Base-by-base conservation (phyloP, 2,888 invertebrate species). In the Himalopsyche tibetana region DNA sequence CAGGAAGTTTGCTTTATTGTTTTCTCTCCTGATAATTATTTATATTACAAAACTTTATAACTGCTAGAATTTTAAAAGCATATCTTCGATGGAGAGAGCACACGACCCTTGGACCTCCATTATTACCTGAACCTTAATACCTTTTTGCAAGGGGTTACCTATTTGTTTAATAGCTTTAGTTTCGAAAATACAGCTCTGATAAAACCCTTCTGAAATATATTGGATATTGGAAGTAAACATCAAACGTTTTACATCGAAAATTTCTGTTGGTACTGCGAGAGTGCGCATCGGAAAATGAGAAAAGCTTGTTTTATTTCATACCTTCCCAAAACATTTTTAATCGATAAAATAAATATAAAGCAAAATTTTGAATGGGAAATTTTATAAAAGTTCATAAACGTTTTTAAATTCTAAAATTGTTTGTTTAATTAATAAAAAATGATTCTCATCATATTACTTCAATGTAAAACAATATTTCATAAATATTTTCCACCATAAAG, bases 91-190 rank as follows among this genome's bases (percentile, higher is more conserved):
- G 28, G 8, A 63, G 63, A 19, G 15, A 51, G 51, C 63, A 63
- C 6, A 11, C 19, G 63, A 63, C 63, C 63, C 63, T 63, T 63
- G 9, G 28, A 63, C 19, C 63, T n/a, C 19, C 63, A 63, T 63
- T 63, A 63, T 63, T 63, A 63, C 63, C 63, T 63, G 63, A 8
- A 19, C 63, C 63, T 28, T 63, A n/a, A 63, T 19, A 63, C 63
- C 63, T 63, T 63, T 63, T 28, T 63, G 63, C 63, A 63, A n/a
- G 28, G 56, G 63, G 63, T 63, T 63, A 63, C 63, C 63, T 63
- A 63, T 63, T 63, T 63, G 63, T 63, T 63, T 63, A 63, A 63
- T 63, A 63, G 63, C 63, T 63, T 63, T 63, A 63, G 63, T 63
- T 63, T 63, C 19, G 63, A 28, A 63, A 63, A 63, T 28, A 63